These are phyloP conservation scores for Heteronetta atricapilla DNA, from an alignment of 2,113 vertebrate genomes.

Conservation along the genomic window DNA sequence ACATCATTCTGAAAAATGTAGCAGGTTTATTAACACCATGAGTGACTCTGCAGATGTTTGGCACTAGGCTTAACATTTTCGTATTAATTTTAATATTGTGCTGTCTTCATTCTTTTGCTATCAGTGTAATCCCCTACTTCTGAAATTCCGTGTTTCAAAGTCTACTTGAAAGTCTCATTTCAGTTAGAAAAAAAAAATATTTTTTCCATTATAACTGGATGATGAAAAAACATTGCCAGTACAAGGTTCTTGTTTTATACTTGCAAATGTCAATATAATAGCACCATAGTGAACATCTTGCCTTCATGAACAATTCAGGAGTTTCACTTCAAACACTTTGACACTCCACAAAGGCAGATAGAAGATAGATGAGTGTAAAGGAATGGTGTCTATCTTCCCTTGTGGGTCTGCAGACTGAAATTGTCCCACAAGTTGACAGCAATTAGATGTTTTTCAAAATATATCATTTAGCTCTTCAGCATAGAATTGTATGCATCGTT, in stretches of 20 bases:
- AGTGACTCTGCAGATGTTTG: not conserved
- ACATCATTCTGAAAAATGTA: not conserved
- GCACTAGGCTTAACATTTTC: not conserved
- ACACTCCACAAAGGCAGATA: not conserved
- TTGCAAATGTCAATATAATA: not conserved
- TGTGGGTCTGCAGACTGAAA: not conserved
- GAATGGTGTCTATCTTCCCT: not conserved
- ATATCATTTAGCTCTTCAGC: not conserved
- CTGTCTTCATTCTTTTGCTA: not conserved
- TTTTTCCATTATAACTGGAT: not conserved
- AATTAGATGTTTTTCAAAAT: not conserved
- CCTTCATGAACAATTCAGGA: not conserved
- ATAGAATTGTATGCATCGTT: not conserved
- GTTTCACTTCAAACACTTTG: not conserved
- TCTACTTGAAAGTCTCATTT: slow-evolving; percentile 16
- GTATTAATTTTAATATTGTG: not conserved
- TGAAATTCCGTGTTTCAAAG: not conserved
- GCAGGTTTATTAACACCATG: not conserved
- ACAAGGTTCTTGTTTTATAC: not conserved
- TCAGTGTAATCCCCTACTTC: not conserved
- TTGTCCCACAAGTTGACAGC: not conserved
- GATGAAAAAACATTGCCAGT: not conserved
- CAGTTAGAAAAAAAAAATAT: slow-evolving; percentile 19
- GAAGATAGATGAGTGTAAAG: not conserved
- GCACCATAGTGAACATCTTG: not conserved